These are phyloP conservation scores for Netelia virgata DNA, from an alignment of 2,888 invertebrate genomes.

Conservation along the genomic window DNA sequence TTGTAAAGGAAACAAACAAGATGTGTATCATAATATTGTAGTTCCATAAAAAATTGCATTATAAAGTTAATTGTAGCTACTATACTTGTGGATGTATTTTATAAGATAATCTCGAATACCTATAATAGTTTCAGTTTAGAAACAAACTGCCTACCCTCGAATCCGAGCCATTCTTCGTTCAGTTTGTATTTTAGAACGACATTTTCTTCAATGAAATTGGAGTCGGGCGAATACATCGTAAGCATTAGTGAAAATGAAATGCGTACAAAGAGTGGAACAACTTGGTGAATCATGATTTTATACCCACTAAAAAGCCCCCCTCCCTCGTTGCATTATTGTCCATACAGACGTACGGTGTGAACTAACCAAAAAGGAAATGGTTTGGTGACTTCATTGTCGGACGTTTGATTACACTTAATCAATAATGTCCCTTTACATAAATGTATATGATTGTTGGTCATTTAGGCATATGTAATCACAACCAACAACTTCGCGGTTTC, in stretches of 20 bases:
- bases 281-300: constrained; percentile 29
- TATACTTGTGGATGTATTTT: constrained; percentile 76
- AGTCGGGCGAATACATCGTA: constrained; percentile 1
- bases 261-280: constrained; percentile 13
- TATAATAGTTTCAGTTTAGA: constrained; percentile 60
- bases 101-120: constrained; percentile 76
- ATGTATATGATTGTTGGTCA: not conserved
- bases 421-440: not conserved
- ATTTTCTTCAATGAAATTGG: constrained; percentile 3
- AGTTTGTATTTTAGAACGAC: not conserved
- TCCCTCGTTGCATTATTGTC: not conserved
- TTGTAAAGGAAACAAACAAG: constrained; percentile 64
- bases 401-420: constrained; percentile 12
- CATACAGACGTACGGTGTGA: not conserved
- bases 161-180: not conserved
- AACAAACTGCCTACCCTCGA: constrained; percentile 7
- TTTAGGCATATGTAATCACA: not conserved
- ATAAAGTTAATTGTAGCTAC: constrained; percentile 75
- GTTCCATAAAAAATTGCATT: constrained; percentile 67
- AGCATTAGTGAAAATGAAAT: constrained; percentile 5
- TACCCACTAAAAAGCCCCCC: not conserved
- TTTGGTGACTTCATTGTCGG: not conserved
- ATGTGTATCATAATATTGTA: constrained; percentile 53
- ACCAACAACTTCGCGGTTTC: not conserved
- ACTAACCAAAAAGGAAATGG: not conserved